These are phyloP conservation scores for Psammodynastes pulverulentus DNA, from an alignment of 2,113 vertebrate genomes.

Conservation along the genomic window DNA sequence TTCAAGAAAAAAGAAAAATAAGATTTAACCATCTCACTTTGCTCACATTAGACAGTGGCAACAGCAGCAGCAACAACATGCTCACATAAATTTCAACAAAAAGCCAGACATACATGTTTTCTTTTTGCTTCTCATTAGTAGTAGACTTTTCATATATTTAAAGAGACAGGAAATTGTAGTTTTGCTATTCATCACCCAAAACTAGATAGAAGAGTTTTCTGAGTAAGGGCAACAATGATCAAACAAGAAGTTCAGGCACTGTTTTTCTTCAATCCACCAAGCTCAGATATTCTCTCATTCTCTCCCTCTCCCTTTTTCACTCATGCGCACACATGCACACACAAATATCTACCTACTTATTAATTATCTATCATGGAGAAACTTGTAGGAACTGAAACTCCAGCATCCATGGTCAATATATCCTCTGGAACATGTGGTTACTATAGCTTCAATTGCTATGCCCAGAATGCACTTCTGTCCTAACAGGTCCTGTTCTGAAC, in stretches of 20 bases:
- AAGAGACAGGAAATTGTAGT: not conserved
- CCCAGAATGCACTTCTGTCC: not conserved
- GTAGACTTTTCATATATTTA: not conserved
- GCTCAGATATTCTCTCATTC: conserved; percentile 28
- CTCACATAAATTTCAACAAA: not conserved
- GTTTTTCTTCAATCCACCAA: conserved; percentile 36
- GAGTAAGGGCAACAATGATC: not conserved
- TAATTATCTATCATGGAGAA: not conserved
- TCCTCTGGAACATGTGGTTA: not conserved
- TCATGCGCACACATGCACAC: no score
- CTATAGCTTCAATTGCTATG: rapidly evolving
- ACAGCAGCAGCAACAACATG: not conserved
- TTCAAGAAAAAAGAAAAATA: not conserved
- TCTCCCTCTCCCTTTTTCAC: no score
- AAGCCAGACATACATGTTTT: not conserved
- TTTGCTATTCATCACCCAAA: not conserved
- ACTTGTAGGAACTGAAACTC: not conserved
- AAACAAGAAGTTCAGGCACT: not conserved
- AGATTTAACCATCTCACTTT: no score
- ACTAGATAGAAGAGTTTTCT: not conserved
- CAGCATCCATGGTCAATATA: no score
- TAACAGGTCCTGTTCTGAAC: not conserved
- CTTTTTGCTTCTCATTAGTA: no score
- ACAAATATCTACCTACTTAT: no score
- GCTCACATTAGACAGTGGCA: not conserved